These are phyloP conservation scores for Eurytoma adleriae DNA, from an alignment of 2,888 invertebrate species.

Conservation along the genomic window DNA sequence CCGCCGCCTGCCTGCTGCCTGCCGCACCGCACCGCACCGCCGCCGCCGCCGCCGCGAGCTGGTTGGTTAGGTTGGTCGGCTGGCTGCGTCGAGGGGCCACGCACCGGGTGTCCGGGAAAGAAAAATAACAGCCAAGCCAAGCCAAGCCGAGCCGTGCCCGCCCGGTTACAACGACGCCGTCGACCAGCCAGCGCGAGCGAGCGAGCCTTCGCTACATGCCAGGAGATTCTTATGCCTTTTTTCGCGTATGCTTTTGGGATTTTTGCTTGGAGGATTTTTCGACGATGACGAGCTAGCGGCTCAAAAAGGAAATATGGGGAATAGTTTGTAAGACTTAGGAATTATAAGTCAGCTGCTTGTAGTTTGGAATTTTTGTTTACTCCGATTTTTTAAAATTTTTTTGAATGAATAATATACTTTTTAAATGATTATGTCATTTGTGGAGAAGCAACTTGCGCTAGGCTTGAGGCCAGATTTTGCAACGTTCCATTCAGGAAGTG, in stretches of 20 bases:
- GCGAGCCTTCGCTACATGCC: slow-evolving; percentile 4
- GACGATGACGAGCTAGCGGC: no score
- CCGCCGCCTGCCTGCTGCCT: neutral
- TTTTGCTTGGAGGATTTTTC: neutral
- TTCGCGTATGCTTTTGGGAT: neutral
- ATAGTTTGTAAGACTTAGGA: no score
- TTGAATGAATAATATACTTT: no score
- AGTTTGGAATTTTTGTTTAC: neutral
- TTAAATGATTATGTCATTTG: no score
- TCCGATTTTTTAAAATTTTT: neutral
- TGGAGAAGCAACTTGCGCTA: no score
- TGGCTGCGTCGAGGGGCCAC: slow-evolving; percentile 50
- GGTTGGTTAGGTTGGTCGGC: no score
- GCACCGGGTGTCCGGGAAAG: slow-evolving; percentile 54
- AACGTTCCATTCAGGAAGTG: no score
- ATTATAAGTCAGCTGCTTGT: no score
- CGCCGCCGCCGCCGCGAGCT: slow-evolving; percentile 9
- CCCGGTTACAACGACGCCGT: slow-evolving; percentile 39
- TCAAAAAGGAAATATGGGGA: no score
- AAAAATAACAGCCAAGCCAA: slow-evolving; percentile 47
- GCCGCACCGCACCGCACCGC: neutral
- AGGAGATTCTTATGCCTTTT: no score
- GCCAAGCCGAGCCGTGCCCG: slow-evolving; percentile 38
- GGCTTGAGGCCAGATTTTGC: no score
- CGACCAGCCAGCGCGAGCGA: slow-evolving; percentile 48